phyloP scores from a whole-genome alignment of 1,140 invertebrate genomes.

The Drosophila murphyi region DNA sequence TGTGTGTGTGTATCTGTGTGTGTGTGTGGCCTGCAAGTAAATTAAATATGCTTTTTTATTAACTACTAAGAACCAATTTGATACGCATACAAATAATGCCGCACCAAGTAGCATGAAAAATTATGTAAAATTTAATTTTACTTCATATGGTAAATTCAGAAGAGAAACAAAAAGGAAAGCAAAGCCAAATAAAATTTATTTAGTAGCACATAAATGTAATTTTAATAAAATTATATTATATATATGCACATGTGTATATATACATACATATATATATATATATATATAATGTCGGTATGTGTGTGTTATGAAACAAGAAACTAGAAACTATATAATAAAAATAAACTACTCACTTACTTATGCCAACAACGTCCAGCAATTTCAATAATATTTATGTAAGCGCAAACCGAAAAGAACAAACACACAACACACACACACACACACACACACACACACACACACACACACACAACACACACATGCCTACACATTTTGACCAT shows the following conservation, averaged over 20 bases:
- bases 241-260: constrained; percentile 18
- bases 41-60: constrained; percentile 83
- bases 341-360: constrained; percentile 79
- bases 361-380: constrained; percentile 79
- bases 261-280: constrained; percentile 17
- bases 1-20: constrained; percentile 23
- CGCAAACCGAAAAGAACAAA: constrained; percentile 33
- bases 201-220: constrained; percentile 71
- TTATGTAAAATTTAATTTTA: constrained; percentile 80
- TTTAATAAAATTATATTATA: constrained; percentile 65
- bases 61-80: constrained; percentile 83
- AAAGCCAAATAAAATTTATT: constrained; percentile 80
- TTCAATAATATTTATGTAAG: constrained; percentile 80
- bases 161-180: constrained; percentile 39
- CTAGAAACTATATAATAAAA: constrained; percentile 48
- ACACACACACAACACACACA: constrained; percentile 10
- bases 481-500: constrained; percentile 45
- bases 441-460: constrained; percentile 21
- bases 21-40: constrained; percentile 62
- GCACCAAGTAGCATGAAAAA: constrained; percentile 50
- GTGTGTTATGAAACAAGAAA: constrained; percentile 33
- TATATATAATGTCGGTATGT: constrained; percentile 14
- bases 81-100: constrained; percentile 80
- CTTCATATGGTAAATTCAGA: constrained; percentile 42
- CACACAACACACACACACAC: constrained; percentile 11